Evolutionary conservation across 2,113 vertebrate species (phyloP).

Genomic region (Actenoides lindsayi): DNA sequence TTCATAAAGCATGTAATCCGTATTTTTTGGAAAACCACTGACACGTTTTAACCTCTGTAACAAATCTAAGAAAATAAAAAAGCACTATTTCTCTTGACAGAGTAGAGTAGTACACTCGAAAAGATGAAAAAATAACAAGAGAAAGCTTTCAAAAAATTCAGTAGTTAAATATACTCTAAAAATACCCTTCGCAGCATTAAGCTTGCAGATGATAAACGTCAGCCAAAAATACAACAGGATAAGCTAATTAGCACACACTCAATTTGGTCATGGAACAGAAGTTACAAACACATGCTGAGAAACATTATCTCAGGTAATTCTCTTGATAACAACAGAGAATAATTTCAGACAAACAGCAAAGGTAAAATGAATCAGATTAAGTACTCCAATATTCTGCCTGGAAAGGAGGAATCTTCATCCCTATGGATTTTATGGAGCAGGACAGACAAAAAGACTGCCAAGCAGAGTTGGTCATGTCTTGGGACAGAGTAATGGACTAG

Average conservation of each 20-base stretch:
- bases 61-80: not conserved
- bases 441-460: not conserved
- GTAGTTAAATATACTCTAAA: not conserved
- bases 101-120: not conserved
- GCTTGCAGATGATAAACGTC: not conserved
- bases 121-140: not conserved
- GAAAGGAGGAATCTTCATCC: not conserved
- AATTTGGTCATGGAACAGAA: not conserved
- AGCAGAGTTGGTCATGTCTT: not conserved
- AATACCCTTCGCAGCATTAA: not conserved
- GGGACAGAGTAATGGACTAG: not conserved
- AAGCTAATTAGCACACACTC: not conserved
- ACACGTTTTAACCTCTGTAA: not conserved
- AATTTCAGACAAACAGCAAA: not conserved
- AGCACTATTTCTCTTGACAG: not conserved
- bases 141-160: not conserved
- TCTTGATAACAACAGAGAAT: not conserved
- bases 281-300: not conserved
- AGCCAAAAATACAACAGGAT: slow-evolving; percentile 1
- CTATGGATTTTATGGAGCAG: not conserved
- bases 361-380: not conserved
- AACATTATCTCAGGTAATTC: not conserved
- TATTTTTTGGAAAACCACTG: not conserved
- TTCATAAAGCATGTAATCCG: accelerated
- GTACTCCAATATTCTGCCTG: not conserved